phyloP scores from a whole-genome alignment of 2,888 invertebrate genomes.

The Lathronympha strigana region DNA sequence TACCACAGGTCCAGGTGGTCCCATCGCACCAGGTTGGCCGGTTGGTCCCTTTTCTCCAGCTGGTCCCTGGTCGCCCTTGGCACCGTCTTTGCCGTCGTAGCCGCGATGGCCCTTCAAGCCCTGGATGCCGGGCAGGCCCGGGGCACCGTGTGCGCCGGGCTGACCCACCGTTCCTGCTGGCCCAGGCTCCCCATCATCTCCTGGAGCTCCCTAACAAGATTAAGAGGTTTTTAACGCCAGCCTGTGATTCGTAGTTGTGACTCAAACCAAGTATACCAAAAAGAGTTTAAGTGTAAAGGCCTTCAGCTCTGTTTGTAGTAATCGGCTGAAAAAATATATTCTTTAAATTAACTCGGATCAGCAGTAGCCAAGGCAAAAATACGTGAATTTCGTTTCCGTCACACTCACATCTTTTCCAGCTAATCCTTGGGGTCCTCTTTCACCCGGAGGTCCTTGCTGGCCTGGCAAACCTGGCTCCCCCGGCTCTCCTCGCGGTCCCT shows the following conservation, averaged over 20 bases:
- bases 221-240: no score
- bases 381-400: no score
- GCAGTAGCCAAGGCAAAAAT: no score
- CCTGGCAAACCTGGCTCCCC: conserved; percentile 90
- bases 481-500: conserved; percentile 91
- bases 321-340: background rate
- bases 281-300: no score
- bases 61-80: conserved; percentile 91
- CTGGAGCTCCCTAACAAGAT: conserved; percentile 86
- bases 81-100: conserved; percentile 90
- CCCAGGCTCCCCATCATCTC: conserved; percentile 92
- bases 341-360: no score
- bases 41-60: conserved; percentile 90
- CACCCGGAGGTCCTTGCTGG: conserved; percentile 86
- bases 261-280: no score
- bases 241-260: no score
- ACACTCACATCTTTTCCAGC: conserved; percentile 90
- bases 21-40: conserved; percentile 88
- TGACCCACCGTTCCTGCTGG: conserved; percentile 88
- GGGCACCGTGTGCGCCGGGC: conserved; percentile 88
- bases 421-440: conserved; percentile 87
- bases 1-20: conserved; percentile 88
- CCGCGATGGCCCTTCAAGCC: conserved; percentile 94
- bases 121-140: conserved; percentile 90
- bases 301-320: no score